Base-by-base conservation (phyloP, 1,140 invertebrate species). In the Steinernema feltiae region DNA sequence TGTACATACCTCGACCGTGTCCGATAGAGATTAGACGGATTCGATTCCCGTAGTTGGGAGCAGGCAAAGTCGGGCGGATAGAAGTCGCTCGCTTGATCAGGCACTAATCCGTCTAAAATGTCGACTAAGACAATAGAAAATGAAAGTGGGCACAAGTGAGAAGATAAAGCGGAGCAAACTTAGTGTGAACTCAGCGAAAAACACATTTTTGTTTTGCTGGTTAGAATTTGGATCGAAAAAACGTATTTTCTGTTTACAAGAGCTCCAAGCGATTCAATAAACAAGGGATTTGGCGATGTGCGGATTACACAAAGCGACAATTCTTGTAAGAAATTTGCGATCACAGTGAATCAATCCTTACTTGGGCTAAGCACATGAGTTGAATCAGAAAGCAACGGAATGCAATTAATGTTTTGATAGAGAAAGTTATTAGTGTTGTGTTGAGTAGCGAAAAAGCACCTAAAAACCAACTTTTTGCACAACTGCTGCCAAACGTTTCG, bases 381-480 rank as follows among this genome's bases (percentile, higher is more conserved):
- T n/a, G n/a, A n/a, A n/a, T n/a, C n/a, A n/a, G n/a, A n/a, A n/a
- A n/a, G n/a, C n/a, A n/a, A n/a, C n/a, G n/a, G n/a, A n/a, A n/a
- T n/a, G n/a, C n/a, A n/a, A n/a, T 41, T 41, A 18, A 41, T 41
- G 7, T 41, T 41, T 7, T 41, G 35, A 41, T 7, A 41, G 18
- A 41, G 7, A 7, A 41, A 41, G 35, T 18, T 41, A 7, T 41
- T 18, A 41, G 35, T 18, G 18, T 41, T 41, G 35, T 41, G 18
- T 7, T 18, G 35, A 7, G 18, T 41, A 41, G 35, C 7, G 7
- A 41, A 41, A 41, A 41, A 41, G 7, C 18, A 21, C 24, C 24
- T 17, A 63, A 63, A 63, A 63, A 63, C 53, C 53, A 17, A 63
- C 53, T 63, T 63, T 63, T 63, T 63, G 15, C 53, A 27, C 53